Base-by-base conservation (phyloP, 2,888 invertebrate genomes). In the Ennomos erosarius region DNA sequence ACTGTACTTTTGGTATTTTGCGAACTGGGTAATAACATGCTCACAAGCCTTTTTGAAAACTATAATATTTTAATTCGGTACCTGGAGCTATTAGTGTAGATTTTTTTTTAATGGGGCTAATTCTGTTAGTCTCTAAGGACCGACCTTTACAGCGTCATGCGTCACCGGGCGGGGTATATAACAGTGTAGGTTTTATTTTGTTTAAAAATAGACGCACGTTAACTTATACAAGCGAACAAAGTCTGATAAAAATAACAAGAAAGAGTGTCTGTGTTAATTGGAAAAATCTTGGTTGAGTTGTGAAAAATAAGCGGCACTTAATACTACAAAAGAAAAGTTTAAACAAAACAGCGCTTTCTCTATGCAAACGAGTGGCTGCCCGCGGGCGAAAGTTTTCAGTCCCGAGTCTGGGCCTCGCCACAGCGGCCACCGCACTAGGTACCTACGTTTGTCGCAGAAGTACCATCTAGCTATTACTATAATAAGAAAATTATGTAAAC, bases 331-430 rank as follows among this genome's bases (percentile, higher is more conserved):
- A 81, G 80, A 76, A 81, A 87, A 85, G 77, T 82, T 82, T 73
- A 76, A 79, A 84, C 80, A 81, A 83, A 84, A 84, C 76, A 68
- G 63, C 75, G 85, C 81, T 87, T 88, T 89, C 87, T 85, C 82
- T 86, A 88, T 85, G 87, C 84, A 87, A 89, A 87, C 86, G 81
- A 83, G 74, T 63, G 54, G 55, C 65, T 35, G 73, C 71, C 67
- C 72, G 73, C 65, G 62, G 78, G 73, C 65, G 84, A 88, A 88
- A 89, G 87, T 90, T 87, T 74, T 62, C 68, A 67, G 60, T 51
- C 55, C 57, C 62, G 55, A 55, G 64, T 54, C 53, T 52, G 52
- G 50, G 59, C 55, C 57, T 63, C 50, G 59, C 57, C 59, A 55
- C 59, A 61, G 49, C 57, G 60, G 61, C 57, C 57, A 61, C 62